These are phyloP conservation scores for Pampus argenteus DNA, from an alignment of 2,797 vertebrate species.

Conservation along the genomic window DNA sequence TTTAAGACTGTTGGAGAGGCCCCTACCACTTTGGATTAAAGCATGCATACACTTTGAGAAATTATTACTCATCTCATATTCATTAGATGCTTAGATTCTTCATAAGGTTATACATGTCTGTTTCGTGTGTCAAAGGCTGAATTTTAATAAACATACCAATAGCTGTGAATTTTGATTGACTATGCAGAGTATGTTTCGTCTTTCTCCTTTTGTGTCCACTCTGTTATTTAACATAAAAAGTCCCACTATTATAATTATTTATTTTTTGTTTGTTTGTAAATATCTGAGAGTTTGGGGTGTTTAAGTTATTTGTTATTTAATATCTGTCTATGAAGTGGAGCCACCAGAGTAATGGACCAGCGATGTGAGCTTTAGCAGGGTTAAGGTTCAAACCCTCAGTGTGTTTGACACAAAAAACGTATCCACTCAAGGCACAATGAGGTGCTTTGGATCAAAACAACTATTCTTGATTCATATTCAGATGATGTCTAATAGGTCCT, in stretches of 20 bases:
- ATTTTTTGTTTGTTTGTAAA: slow-evolving; percentile 24
- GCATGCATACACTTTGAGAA: slow-evolving; percentile 45
- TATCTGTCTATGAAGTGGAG: slow-evolving; percentile 13
- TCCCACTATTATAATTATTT: slow-evolving; percentile 17
- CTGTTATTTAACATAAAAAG: slow-evolving; percentile 21
- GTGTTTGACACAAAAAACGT: slow-evolving; percentile 1
- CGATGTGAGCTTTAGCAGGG: not conserved
- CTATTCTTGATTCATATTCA: slow-evolving; percentile 65
- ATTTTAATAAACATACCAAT: slow-evolving; percentile 44
- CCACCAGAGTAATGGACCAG: not conserved
- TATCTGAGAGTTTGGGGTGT: not conserved
- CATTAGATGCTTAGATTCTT: slow-evolving; percentile 42
- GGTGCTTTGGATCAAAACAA: slow-evolving; percentile 51
- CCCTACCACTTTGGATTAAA: slow-evolving; percentile 42
- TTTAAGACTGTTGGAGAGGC: not conserved
- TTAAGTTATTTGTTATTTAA: too few relatives aligned
- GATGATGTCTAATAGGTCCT: slow-evolving; percentile 51
- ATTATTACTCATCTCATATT: slow-evolving; percentile 60
- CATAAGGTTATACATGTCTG: slow-evolving; percentile 53
- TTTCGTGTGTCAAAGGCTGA: slow-evolving; percentile 58
- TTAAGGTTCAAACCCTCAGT: slow-evolving; percentile 26
- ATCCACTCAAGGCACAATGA: slow-evolving; percentile 26
- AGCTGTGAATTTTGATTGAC: slow-evolving; percentile 50
- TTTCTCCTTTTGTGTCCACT: slow-evolving; percentile 9
- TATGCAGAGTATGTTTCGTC: slow-evolving; percentile 40